Percentiles rank a stretch among this genome's conserved stretches.
phyloP scores from a whole-genome alignment of 2,797 vertebrate species.

The Squalus acanthias region DNA sequence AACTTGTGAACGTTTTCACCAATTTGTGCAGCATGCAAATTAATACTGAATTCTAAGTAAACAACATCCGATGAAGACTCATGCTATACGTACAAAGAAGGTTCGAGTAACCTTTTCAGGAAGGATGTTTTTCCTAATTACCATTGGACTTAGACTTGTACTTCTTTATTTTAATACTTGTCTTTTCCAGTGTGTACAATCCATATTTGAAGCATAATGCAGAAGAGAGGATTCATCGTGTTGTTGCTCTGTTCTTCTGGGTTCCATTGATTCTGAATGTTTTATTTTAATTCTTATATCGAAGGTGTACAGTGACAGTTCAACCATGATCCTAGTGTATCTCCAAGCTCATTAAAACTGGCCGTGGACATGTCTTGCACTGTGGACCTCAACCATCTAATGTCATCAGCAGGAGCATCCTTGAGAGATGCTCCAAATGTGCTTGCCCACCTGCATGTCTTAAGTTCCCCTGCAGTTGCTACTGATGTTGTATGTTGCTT shows the following conservation, averaged over 20 bases:
- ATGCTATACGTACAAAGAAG: background rate
- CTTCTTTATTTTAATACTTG: background rate
- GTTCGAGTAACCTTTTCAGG: background rate
- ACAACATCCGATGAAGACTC: background rate
- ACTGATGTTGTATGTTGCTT: background rate
- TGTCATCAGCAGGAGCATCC: background rate
- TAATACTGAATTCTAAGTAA: constrained; percentile 1
- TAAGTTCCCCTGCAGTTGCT: background rate
- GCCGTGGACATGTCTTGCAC: background rate
- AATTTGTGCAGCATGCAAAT: constrained; percentile 41
- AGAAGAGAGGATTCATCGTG: background rate
- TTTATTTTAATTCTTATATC: background rate
- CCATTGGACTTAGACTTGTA: background rate
- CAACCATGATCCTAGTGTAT: background rate
- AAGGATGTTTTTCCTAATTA: background rate
- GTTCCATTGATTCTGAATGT: background rate
- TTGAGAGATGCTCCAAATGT: background rate
- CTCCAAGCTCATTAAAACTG: background rate
- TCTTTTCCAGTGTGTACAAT: background rate
- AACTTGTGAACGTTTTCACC: background rate
- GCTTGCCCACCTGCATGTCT: background rate
- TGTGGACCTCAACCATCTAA: background rate
- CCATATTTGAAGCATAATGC: background rate
- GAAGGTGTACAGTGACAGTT: background rate
- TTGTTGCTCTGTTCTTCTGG: background rate